Evolutionary conservation across 2,888 invertebrate species (phyloP), one percentile per base, ranked within the genome.

Genomic region (Plagodis dolabraria): DNA sequence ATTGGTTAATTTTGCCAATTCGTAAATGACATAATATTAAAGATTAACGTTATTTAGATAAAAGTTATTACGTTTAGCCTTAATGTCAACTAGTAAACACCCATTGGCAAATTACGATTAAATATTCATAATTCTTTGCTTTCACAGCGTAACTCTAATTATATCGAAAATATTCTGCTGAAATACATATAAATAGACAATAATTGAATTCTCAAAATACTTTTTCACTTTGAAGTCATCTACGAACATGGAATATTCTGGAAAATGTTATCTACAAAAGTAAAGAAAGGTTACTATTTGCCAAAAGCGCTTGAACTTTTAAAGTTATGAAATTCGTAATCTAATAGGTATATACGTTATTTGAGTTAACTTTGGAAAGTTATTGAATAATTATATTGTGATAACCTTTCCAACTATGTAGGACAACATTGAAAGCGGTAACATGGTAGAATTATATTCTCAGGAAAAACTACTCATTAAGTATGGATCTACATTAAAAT

Each of bases 121-220:
- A 79, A 78, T 81, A 65, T 81, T 79, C 77, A 79, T 80, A 80
- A 80, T 80, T 85, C 75, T 67, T 67, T 82, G 82, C 77, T 85
- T 86, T 83, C 76, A 87, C 86, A 88, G 87, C 87, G 75, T 85
- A 85, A 85, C 82, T 83, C 87, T 89, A 89, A 79, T 85, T 70
- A 85, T 86, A 89, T 89, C 85, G 87, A 89, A 89, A 89, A 91
- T 88, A 89, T 85, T 80, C 74, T 84, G 86, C 80, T 84, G 84
- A 85, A 88, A 85, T 85, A 86, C 77, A 60, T 59, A 63, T 59
- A 69, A 80, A 86, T 81, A 85, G 82, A 84, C 75, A 83, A 85
- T 83, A 83, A 83, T 85, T 75, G 67, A 85, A 80, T 76, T 86
- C 85, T 79, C 83, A 86, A 86, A 86, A 86, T 85, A 85, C 75